Conservation (phyloP, 2,888 invertebrate species). For the Diarsia dahlii region DNA sequence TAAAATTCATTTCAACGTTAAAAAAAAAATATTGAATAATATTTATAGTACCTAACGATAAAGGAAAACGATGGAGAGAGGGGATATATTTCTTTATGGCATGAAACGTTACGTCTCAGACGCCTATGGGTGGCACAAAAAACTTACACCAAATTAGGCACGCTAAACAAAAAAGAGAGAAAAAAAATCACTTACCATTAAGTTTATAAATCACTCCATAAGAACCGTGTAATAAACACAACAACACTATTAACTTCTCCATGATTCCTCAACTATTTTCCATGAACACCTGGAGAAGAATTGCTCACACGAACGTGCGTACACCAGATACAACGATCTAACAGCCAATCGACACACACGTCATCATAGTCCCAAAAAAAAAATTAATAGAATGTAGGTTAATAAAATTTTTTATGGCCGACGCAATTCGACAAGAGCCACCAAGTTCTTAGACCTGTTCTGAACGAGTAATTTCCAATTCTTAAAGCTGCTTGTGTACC, state of each 20-base stretch:
- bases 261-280: conserved; percentile 1
- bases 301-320: background rate
- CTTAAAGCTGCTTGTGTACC: background rate
- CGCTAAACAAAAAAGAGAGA: too few species aligned
- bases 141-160: too few species aligned
- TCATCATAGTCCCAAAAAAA: background rate
- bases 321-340: background rate
- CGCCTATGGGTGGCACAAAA: too few species aligned
- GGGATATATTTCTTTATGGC: too few species aligned
- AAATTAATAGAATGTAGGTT: background rate
- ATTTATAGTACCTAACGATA: too few species aligned
- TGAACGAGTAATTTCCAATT: background rate
- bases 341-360: background rate
- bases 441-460: background rate
- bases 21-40: too few species aligned
- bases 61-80: too few species aligned
- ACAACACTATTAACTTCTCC: conserved; percentile 18
- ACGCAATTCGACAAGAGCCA: background rate
- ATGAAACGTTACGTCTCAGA: too few species aligned
- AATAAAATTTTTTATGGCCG: background rate
- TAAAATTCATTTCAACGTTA: too few species aligned
- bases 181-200: conserved; percentile 19
- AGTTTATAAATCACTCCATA: conserved; percentile 34
- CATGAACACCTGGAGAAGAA: background rate
- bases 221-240: conserved; percentile 29